A percentile compares a stretch with the other conserved stretches of the same genome.
Evolutionary conservation across 2,113 vertebrate genomes (phyloP).

Genomic region (Myxocyprinus asiaticus): DNA sequence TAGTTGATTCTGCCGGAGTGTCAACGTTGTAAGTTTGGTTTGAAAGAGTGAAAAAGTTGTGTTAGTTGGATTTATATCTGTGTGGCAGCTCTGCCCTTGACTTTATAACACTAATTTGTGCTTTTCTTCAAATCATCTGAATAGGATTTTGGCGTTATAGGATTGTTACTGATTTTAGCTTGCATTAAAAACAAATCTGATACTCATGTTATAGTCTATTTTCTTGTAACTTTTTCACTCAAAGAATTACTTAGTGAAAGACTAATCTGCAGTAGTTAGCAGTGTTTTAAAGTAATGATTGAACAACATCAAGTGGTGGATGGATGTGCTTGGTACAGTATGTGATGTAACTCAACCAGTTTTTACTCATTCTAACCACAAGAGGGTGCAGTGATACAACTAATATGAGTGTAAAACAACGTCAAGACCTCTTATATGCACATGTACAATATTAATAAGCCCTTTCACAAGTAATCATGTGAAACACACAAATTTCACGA

Average conservation of each 20-base stretch:
- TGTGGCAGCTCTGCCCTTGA: neutral
- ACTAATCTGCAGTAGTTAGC: no score
- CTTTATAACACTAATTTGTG: constrained; percentile 21
- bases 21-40: constrained; percentile 18
- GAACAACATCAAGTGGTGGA: no score
- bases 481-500: no score
- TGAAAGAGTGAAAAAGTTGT: neutral
- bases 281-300: no score
- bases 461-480: no score
- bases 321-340: no score
- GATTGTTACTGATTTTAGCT: constrained; percentile 41
- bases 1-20: neutral
- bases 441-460: no score
- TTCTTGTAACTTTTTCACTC: neutral
- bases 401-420: neutral
- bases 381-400: constrained; percentile 13
- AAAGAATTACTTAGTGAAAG: no score
- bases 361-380: neutral
- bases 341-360: neutral
- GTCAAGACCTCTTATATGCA: no score
- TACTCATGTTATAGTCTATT: constrained; percentile 41
- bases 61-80: neutral
- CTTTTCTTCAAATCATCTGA: neutral
- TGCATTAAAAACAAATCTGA: neutral
- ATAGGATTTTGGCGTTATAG: neutral